Base-by-base conservation (phyloP, 1,140 invertebrate species). In the Nymphalis io region DNA sequence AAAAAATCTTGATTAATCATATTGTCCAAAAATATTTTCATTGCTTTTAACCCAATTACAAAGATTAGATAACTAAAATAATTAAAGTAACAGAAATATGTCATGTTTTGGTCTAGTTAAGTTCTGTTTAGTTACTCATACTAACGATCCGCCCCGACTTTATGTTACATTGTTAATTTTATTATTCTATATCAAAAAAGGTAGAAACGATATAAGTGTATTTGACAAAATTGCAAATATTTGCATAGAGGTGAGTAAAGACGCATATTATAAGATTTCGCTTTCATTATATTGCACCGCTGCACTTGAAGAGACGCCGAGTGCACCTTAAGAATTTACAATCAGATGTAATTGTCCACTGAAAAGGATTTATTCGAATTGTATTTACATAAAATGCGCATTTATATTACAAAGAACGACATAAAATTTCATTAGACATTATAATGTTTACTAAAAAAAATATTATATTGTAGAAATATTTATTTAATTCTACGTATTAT, bases 281-380 rank as follows among this genome's bases (percentile, higher is more conserved):
- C 79, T 81, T 81, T 81, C 79, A 72, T 76, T 76, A 68, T 59
- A 70, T 75, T 64, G 71, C 73, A 69, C 61, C 48, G 60, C 68
- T 60, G 59, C 72, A 68, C 46, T 63, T 58, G 55, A 60, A 53
- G 61, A 65, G 62, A 64, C 21, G 27, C 42, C 42, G 46, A 64
- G 38, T 53, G 39, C 64, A 67, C 65, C 40, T 59, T 57, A 58
- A 74, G 76, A 76, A 79, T 76, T 58, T 65, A 48, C 70, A 73
- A 76, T 65, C 59, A 74, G 72, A 16, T 39, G 64, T 72, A 74
- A 79, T 76, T 78, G 73, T 75, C 58, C 69, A 62, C 69, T 59
- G 20, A 61, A 65, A 51, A 46, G 53, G 53, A 66, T 48, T 70
- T 60, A 67, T 66, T 66, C 64, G 21, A 20, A 20, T 38, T n/a